Base-by-base conservation (phyloP, 2,888 invertebrate species). In the Tetramorium bicarinatum region DNA sequence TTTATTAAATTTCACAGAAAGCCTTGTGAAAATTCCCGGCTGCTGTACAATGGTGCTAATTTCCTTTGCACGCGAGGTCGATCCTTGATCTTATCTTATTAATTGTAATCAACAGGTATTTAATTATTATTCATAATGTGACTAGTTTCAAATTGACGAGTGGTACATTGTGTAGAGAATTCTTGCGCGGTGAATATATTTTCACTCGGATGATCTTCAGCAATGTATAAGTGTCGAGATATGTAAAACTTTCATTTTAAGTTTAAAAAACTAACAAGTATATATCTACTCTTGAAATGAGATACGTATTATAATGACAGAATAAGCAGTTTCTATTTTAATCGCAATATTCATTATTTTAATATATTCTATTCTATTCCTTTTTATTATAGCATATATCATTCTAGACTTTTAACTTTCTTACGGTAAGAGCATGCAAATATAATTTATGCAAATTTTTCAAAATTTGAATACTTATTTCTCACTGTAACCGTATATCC, bases 1-100 rank as follows among this genome's bases (percentile, higher is more conserved):
- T 80, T 80, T 69, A 80, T 79, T 44, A 80, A 80, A 80, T 80
- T 80, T 80, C 79, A 71, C 66, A 34, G 71, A 80, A 80, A 80
- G 59, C 71, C 79, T 80, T 80, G 79, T 71, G 71, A 80, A 80
- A 69, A 80, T 80, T 80, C 79, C 71, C 71, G 59, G 21, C 44
- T 18, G 41, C 34, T 52, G 49, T 38, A 80, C 79, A 80, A 80
- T 80, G 59, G 71, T 9, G 69, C 34, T 79, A 69, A 71, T 47
- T 80, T 59, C 25, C 59, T 59, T 61, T 47, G 67, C 54, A 44
- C 44, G 59, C 79, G 25, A 79, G 59, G 56, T 8, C 59, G 47
- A 71, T 18, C 44, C 21, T 8, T 21, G 29, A 44, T 66, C 41
- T 59, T 56, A 56, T 69, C 69, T 56, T 56, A 34, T 79, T 71